A percentile compares a stretch with the other conserved stretches of the same genome.
Evolutionary conservation across 2,113 vertebrate genomes (phyloP).

Genomic region (Chloebia gouldiae): DNA sequence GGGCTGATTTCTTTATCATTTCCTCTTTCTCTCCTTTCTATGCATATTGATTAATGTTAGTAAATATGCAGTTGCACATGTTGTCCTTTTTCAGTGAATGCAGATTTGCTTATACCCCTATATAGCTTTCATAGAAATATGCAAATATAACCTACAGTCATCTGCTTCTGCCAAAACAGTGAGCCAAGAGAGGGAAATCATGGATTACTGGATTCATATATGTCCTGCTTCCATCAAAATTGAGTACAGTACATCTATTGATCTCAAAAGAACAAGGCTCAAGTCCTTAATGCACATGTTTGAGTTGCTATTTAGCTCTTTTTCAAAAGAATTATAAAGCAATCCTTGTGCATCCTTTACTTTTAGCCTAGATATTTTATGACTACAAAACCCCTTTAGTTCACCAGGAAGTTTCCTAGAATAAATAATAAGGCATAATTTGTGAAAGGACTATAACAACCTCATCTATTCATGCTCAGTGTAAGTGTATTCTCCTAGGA

Average conservation of each 20-base stretch:
- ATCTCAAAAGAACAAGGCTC: neutral
- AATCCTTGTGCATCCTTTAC: constrained; percentile 9
- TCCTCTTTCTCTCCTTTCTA: constrained; percentile 59
- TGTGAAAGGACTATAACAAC: neutral
- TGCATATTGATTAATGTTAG: constrained; percentile 62
- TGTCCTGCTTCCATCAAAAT: neutral
- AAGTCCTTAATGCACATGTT: constrained; percentile 14
- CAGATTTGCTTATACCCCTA: neutral
- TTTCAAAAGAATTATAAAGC: constrained; percentile 1
- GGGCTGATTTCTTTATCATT: constrained; percentile 49
- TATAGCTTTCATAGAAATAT: constrained; percentile 30
- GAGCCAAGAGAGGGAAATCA: constrained; percentile 6
- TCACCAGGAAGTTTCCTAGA: neutral
- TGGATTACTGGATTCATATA: constrained; percentile 5
- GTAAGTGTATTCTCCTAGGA: constrained; percentile 15
- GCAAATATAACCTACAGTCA: constrained; percentile 33
- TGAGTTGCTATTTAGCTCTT: constrained; percentile 18
- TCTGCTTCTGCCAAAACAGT: constrained; percentile 1
- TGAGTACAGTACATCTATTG: neutral
- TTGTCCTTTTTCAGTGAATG: constrained; percentile 12
- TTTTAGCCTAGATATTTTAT: neutral
- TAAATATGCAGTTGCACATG: constrained; percentile 36
- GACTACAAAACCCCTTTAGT: neutral
- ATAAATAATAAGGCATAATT: constrained; percentile 10
- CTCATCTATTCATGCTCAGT: neutral